Evolutionary conservation across 2,888 invertebrate species (phyloP).

Genomic region (Dusona sp.): DNA sequence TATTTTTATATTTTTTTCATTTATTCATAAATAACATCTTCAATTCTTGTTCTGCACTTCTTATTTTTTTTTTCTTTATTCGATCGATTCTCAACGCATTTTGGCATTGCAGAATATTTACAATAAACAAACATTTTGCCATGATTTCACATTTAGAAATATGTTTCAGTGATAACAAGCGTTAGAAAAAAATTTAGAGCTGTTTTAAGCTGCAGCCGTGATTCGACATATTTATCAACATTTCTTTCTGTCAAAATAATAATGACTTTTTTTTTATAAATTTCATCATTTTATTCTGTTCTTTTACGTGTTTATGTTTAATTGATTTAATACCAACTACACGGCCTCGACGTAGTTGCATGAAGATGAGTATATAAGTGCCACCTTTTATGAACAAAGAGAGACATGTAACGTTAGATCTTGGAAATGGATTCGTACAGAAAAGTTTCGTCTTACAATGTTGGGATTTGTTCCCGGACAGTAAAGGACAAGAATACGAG

Average conservation of each 20-base stretch:
- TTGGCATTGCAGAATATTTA: too few species aligned
- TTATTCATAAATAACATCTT: background rate
- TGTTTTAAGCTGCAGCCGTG: too few species aligned
- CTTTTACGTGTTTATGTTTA: background rate
- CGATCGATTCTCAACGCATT: too few species aligned
- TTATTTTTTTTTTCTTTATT: too few species aligned
- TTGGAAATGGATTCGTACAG: background rate
- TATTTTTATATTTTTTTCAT: background rate
- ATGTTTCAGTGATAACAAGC: too few species aligned
- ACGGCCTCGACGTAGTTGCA: conserved; percentile 40
- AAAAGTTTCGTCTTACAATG: conserved; percentile 26
- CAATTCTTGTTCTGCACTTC: too few species aligned
- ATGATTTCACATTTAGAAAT: too few species aligned
- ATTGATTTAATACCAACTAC: background rate
- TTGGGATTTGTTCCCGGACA: background rate
- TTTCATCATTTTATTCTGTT: background rate
- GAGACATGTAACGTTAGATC: conserved; percentile 28
- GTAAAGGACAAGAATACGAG: conserved; percentile 29
- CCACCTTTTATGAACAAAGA: conserved; percentile 35
- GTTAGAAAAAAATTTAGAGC: too few species aligned
- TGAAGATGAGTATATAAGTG: conserved; percentile 41
- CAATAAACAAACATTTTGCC: too few species aligned
- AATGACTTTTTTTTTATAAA: background rate
- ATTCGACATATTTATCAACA: too few species aligned
- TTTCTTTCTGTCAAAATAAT: too few species aligned